Conservation (phyloP, 2,797 vertebrate genomes). For the Buceros bicornis region DNA sequence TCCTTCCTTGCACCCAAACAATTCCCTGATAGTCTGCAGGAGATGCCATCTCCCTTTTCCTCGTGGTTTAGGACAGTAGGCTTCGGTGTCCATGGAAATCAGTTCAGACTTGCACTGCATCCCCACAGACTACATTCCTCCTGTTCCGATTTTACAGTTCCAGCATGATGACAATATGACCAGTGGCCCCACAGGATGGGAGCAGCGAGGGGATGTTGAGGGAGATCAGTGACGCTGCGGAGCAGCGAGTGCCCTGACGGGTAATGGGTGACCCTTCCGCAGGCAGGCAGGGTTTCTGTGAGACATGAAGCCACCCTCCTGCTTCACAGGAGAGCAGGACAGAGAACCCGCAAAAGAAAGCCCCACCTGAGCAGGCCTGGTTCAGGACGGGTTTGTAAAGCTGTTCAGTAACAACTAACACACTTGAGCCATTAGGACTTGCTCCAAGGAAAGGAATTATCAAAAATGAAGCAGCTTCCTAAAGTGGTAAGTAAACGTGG, state of each 20-base stretch:
- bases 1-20: not conserved
- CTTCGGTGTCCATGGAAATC: not conserved
- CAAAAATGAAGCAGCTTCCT: not conserved
- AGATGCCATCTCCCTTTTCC: not conserved
- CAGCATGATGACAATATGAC: not conserved
- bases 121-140: not conserved
- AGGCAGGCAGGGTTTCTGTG: not conserved
- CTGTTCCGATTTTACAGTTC: not conserved
- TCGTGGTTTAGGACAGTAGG: not conserved
- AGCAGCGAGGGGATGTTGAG: rapidly evolving
- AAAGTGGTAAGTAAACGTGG: not conserved
- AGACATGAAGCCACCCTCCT: not conserved
- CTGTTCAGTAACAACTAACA: not conserved
- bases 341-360: not conserved
- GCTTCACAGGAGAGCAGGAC: not conserved
- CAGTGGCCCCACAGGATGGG: not conserved
- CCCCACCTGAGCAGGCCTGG: not conserved
- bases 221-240: not conserved
- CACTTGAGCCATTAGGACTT: not conserved
- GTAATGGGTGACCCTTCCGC: not conserved
- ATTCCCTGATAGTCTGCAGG: not conserved
- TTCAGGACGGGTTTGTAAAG: not conserved
- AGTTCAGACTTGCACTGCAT: not conserved
- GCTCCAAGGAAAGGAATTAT: not conserved
- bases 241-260: not conserved